A percentile compares a stretch with the other conserved stretches of the same genome.
These are phyloP conservation scores for Brachionus manjavacas DNA, from an alignment of 1,140 invertebrate genomes.

Conservation along the genomic window DNA sequence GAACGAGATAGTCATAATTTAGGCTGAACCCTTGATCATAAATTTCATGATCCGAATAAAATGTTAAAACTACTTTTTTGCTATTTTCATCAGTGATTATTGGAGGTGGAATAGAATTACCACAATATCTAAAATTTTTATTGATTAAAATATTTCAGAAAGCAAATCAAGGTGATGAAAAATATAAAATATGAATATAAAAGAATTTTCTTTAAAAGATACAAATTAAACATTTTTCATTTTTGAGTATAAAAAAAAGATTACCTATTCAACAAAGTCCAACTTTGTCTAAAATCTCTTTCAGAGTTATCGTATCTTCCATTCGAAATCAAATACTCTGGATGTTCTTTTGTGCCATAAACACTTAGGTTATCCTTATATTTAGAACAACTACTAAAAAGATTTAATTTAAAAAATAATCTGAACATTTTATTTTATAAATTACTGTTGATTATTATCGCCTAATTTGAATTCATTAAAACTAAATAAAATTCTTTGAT, in stretches of 20 bases:
- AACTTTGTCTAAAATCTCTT: background rate
- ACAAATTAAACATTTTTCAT: no score
- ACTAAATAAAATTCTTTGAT: constrained; percentile 79
- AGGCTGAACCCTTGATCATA: background rate
- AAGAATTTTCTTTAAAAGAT: no score
- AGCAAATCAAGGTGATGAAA: no score
- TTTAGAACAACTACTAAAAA: background rate
- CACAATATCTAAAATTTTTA: constrained; percentile 9
- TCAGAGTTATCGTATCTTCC: background rate
- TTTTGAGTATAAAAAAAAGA: no score
- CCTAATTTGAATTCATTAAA: constrained; percentile 80
- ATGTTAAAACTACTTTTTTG: background rate
- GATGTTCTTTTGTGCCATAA: background rate
- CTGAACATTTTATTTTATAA: background rate
- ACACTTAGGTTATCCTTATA: background rate
- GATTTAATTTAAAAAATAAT: background rate
- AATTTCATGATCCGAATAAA: constrained; percentile 30
- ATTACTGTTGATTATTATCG: background rate
- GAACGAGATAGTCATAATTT: background rate
- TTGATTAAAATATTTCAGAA: no score
- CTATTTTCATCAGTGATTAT: constrained; percentile 16
- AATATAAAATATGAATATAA: no score
- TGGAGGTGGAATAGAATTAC: background rate
- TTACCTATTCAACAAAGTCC: constrained; percentile 11
- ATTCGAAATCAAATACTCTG: background rate